phyloP scores from a whole-genome alignment of 2,113 vertebrate genomes.

The Alethe castanea region DNA sequence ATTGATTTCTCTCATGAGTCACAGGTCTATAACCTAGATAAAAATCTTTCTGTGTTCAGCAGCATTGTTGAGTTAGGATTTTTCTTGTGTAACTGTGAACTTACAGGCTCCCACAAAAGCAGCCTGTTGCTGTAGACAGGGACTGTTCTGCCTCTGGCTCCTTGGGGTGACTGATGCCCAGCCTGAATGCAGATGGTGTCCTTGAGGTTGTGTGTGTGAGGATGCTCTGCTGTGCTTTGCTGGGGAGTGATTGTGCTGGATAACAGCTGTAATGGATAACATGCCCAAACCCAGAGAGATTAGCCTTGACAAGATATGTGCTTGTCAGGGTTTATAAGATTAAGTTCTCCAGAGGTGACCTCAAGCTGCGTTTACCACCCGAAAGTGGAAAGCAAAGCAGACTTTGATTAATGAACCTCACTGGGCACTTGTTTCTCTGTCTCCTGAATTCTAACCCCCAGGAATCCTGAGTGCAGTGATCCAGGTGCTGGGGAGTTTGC shows the following conservation, averaged over 20 bases:
- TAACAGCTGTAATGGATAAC: neutral
- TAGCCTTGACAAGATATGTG: neutral
- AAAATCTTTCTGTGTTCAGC: neutral
- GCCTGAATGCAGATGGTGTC: rapidly evolving
- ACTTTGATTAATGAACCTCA: neutral
- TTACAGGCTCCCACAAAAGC: rapidly evolving
- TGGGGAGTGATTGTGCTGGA: neutral
- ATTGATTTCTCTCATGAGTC: neutral
- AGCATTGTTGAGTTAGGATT: neutral
- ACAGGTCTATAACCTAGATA: neutral
- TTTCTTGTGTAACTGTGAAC: rapidly evolving
- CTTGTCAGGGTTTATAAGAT: neutral
- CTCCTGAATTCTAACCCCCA: neutral
- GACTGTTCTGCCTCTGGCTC: neutral
- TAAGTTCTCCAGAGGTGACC: neutral
- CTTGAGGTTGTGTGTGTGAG: rapidly evolving
- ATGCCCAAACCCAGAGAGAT: neutral
- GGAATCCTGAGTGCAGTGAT: neutral
- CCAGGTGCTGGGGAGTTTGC: neutral
- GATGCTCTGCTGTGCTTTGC: neutral
- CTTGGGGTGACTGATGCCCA: rapidly evolving
- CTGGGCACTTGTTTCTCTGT: neutral
- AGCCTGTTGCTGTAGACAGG: neutral
- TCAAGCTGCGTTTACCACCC: neutral
- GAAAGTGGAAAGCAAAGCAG: neutral